Evolutionary conservation across 2,113 vertebrate genomes (phyloP), one percentile per base, ranked within the genome.

Genomic region (Hypanus sabinus): DNA sequence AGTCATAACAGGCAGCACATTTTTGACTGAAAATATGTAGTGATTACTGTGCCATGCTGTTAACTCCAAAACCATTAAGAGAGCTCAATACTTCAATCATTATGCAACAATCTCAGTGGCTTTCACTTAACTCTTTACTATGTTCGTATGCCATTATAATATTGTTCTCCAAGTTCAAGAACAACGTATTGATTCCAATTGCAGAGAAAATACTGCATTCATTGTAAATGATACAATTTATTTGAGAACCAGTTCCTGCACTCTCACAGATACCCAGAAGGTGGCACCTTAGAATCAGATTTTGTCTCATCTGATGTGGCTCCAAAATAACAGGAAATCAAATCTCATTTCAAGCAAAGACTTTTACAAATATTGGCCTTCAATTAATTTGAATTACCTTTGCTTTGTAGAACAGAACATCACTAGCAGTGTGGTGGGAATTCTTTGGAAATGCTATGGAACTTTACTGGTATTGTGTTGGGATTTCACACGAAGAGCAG

Each of bases 231-330:
- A 14, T 90, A 6, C 9, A 12, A 65, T 92, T 92, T 36, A 55
- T 68, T 68, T 27, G 9, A 55, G 3, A 73, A 75, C 8, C 11
- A 73, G 73, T 22, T 93, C 22, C 36, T 73, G 68, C 68, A 92
- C 68, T 91, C 65, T 27, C 73, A 16, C 36, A 46, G 46, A 30
- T 46, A 75, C 38, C 91, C 91, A 93, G 91, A 93, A 20, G 91
- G 38, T 93, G 91, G 91, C 91, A 33, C 65, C 70, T 93, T 93
- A 16, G 70, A 93, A 93, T 75, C n/a, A 93, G 68, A 73, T 46
- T 93, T 93, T 27, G 38, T 24, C 27, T 38, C 36, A 75, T 2
- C 91, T 93, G 85, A 68, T 27, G 22, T 7, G 38, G 70, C 22
- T 73, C 8, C 22, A 38, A 93, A 93, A 93, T 27, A 22, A 27